A percentile compares a stretch with the other conserved stretches of the same genome.
phyloP scores from a whole-genome alignment of 1,140 invertebrate species.

The Zaprionus lachaisei region DNA sequence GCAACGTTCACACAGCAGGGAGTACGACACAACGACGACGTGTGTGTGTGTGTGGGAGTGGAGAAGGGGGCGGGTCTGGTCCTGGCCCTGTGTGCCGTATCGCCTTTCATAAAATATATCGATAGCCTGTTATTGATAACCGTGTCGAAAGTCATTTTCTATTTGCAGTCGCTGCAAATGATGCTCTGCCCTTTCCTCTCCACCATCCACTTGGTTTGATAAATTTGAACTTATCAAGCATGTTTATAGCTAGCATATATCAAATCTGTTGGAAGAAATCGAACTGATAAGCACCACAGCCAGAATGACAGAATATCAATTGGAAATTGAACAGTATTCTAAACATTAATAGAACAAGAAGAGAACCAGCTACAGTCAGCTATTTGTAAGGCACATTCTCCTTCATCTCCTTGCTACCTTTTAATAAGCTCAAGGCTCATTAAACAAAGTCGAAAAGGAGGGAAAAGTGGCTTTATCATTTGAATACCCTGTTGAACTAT shows the following conservation, averaged over 20 bases:
- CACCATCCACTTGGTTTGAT: conserved; percentile 44
- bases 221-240: conserved; percentile 63
- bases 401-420: not conserved
- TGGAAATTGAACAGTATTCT: not conserved
- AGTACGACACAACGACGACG: not conserved
- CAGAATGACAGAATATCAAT: not conserved
- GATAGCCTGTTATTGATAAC: conserved; percentile 80
- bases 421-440: not conserved
- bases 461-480: not conserved
- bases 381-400: not conserved
- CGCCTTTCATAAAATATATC: conserved; percentile 83
- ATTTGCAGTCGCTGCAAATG: conserved; percentile 49
- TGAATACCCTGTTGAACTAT: not conserved
- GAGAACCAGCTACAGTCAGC: too few relatives aligned
- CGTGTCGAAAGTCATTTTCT: conserved; percentile 77
- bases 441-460: not conserved
- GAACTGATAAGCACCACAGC: not conserved
- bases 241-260: conserved; percentile 47
- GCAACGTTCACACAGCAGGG: conserved; percentile 27
- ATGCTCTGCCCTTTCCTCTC: conserved; percentile 1
- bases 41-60: not conserved
- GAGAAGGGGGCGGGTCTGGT: not conserved
- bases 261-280: conserved; percentile 19
- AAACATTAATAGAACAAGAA: not conserved
- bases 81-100: conserved; percentile 54